A percentile compares a stretch with the other conserved stretches of the same genome.
Conservation (phyloP, 1,140 invertebrate genomes). For the Nephila pilipes region DNA sequence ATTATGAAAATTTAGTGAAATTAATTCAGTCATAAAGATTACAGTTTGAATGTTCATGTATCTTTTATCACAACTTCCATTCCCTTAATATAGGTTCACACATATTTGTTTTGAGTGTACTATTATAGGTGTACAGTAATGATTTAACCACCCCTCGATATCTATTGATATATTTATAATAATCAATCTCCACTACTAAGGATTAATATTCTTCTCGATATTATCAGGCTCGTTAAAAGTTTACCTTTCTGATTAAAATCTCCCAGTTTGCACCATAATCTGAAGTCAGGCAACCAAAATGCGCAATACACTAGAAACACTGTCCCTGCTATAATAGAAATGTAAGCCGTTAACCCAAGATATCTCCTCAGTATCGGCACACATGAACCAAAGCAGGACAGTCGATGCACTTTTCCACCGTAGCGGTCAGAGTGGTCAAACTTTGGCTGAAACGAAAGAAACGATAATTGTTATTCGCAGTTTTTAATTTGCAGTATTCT, state of each 20-base stretch:
- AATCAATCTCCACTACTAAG: too few relatives aligned
- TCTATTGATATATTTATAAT: too few relatives aligned
- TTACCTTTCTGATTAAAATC: conserved; percentile 31
- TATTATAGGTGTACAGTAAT: too few relatives aligned
- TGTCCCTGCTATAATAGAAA: background rate
- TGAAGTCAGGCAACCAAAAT: conserved; percentile 47
- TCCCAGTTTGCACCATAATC: conserved; percentile 47
- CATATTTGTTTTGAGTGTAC: too few relatives aligned
- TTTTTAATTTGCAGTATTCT: background rate
- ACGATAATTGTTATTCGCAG: background rate
- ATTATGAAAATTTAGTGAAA: too few relatives aligned
- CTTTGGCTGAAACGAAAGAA: background rate
- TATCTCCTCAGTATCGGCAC: background rate
- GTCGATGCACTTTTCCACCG: background rate
- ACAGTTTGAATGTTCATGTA: too few relatives aligned
- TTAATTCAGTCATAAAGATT: too few relatives aligned
- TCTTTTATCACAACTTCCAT: too few relatives aligned
- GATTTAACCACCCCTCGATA: too few relatives aligned
- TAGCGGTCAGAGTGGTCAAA: background rate
- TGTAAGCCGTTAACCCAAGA: background rate
- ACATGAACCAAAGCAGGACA: background rate
- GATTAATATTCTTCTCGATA: too few relatives aligned
- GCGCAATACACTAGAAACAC: conserved; percentile 51
- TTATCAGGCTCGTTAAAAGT: too few relatives aligned
- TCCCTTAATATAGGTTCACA: too few relatives aligned